A percentile compares a stretch with the other conserved stretches of the same genome.
Evolutionary conservation across 2,113 vertebrate species (phyloP).

Genomic region (Aramus guarauna): DNA sequence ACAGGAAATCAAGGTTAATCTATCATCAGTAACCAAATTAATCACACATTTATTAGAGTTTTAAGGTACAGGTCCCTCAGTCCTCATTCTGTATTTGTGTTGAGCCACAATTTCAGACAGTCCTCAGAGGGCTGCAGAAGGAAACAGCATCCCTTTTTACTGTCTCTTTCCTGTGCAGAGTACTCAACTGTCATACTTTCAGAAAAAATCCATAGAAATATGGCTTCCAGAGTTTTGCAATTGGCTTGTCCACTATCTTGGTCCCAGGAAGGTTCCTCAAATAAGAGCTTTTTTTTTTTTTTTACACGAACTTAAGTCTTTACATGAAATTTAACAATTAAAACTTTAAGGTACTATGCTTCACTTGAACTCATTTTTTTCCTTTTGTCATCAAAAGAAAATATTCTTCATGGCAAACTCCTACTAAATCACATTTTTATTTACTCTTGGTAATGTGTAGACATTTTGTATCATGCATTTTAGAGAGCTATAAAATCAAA

Average conservation of each 20-base stretch:
- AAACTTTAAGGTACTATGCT: background rate
- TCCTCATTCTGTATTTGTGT: background rate
- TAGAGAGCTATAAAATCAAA: background rate
- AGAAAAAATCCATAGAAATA: background rate
- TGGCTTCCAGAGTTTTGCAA: background rate
- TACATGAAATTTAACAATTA: background rate
- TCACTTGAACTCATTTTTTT: background rate
- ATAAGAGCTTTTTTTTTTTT: background rate
- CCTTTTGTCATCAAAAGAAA: background rate
- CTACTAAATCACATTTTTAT: background rate
- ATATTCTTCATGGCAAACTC: accelerated
- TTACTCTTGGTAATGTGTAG: background rate
- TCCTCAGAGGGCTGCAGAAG: background rate
- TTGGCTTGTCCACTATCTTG: background rate
- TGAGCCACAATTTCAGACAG: background rate
- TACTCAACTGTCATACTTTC: background rate
- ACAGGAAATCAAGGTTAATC: background rate
- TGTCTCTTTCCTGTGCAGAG: background rate
- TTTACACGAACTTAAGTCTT: background rate
- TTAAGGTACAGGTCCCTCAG: background rate
- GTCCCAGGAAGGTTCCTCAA: background rate
- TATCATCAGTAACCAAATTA: background rate
- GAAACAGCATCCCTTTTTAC: background rate
- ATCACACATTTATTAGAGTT: background rate
- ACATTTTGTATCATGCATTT: background rate